A percentile compares a stretch with the other conserved stretches of the same genome.
phyloP scores from a whole-genome alignment of 1,140 invertebrate genomes.

The Ceratina australensis region DNA sequence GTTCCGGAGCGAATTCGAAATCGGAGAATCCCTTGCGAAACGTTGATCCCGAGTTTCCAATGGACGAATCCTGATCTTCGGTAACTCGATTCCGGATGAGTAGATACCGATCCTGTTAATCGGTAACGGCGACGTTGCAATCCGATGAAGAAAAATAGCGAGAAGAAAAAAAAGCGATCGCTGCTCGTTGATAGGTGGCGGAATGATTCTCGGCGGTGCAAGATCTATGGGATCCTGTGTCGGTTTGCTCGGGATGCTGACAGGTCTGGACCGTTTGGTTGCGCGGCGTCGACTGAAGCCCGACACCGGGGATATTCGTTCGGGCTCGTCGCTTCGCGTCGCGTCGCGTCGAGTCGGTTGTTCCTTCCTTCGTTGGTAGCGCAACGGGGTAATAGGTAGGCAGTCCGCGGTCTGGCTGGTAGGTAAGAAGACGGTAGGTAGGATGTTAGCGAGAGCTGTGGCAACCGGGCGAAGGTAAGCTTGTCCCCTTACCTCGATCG shows the following conservation, averaged over 20 bases:
- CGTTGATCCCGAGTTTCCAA: no score
- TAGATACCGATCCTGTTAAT: no score
- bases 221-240: slow-evolving; percentile 31
- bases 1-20: no score
- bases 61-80: no score
- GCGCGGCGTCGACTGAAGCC: slow-evolving; percentile 80
- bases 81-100: no score
- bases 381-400: slow-evolving; percentile 68
- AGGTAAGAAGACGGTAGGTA: slow-evolving; percentile 67
- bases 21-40: no score
- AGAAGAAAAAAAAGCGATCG: no score
- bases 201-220: no score
- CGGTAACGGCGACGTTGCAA: no score
- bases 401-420: slow-evolving; percentile 49
- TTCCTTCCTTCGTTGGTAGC: slow-evolving; percentile 71
- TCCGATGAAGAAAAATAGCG: no score
- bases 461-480: slow-evolving; percentile 50
- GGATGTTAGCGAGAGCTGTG: slow-evolving; percentile 45
- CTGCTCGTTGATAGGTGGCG: no score
- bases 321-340: no score
- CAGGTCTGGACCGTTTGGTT: slow-evolving; percentile 79
- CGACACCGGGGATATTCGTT: slow-evolving; percentile 10
- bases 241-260: slow-evolving; percentile 53
- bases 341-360: slow-evolving; percentile 59
- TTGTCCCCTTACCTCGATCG: slow-evolving; percentile 43